Evolutionary conservation across 2,888 invertebrate genomes (phyloP).

Genomic region (Carabus problematicus): DNA sequence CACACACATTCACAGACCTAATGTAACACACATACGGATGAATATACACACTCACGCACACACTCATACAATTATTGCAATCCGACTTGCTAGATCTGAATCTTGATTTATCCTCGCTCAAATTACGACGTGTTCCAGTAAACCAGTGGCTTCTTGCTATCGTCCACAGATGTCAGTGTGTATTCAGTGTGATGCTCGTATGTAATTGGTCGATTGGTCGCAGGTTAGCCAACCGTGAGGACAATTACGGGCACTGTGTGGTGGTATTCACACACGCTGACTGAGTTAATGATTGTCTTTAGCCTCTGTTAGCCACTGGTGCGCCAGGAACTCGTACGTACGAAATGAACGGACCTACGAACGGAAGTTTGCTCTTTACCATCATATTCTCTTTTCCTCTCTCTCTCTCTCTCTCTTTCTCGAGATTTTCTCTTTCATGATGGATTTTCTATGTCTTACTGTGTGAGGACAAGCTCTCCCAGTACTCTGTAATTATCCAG

Average conservation of each 20-base stretch:
- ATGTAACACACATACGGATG: neutral
- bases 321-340: constrained; percentile 2
- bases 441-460: constrained; percentile 39
- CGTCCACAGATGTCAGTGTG: constrained; percentile 10
- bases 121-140: constrained; percentile 24
- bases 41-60: neutral
- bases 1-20: neutral
- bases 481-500: constrained; percentile 1
- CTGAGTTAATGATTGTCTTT: constrained; percentile 44
- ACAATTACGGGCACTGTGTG: constrained; percentile 46
- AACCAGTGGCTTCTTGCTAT: constrained; percentile 20
- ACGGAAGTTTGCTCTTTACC: too few relatives aligned
- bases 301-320: constrained; percentile 27
- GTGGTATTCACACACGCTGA: constrained; percentile 47
- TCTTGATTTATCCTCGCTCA: constrained; percentile 29
- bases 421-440: constrained; percentile 31
- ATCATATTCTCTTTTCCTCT: neutral
- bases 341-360: too few relatives aligned
- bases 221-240: constrained; percentile 46
- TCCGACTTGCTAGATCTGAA: constrained; percentile 16
- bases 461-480: constrained; percentile 19
- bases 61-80: neutral
- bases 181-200: neutral
- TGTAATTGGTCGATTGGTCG: constrained; percentile 45
- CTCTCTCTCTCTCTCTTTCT: constrained; percentile 6